Evolutionary conservation across 2,797 vertebrate genomes (phyloP), one percentile per base, ranked within the genome.

Genomic region (Benthosema pterotum): DNA sequence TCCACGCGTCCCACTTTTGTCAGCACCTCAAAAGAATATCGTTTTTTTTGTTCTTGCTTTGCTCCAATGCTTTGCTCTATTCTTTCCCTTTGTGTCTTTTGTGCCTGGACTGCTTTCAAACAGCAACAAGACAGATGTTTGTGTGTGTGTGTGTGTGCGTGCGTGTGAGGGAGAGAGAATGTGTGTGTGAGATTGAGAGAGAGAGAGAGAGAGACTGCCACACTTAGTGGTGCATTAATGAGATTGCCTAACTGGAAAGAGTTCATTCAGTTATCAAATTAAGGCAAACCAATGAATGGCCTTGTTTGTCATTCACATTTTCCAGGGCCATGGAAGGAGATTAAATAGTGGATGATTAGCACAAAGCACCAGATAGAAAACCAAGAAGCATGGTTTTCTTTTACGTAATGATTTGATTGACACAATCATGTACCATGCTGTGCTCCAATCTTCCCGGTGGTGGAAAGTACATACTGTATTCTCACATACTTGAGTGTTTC

Each of bases 1-100:
- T 73, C 76, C 80, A 82, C 80, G 83, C 75, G 74, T 69, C 60
- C 63, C 60, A 48, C 77, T 86, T 84, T 76, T 84, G 73, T 87
- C 84, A 83, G 72, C 61, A 66, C 77, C 69, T 85, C 76, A 93
- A 95, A 96, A 95, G 94, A 96, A 64, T 79, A 93, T 96, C 85
- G 73, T 80, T 92, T 95, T 95, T n/a, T 89, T 94, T 95, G 76
- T 96, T 87, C 92, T 90, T 97, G 93, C 86, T 95, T 95, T 79
- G 93, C 92, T 64, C 94, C 94, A 79, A 93, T 88, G 68, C 94
- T 73, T 94, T 14, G 42, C 92, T 58, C 87, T 95, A 95, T 83
- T 93, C 93, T 86, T 32, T 32, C 32, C 9, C 9, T 32, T 6
- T 32, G 32, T 32, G 7, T 32, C 95, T 96, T 88, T 96, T 94